Conservation (phyloP, 2,797 vertebrate genomes). For the Pampus argenteus region DNA sequence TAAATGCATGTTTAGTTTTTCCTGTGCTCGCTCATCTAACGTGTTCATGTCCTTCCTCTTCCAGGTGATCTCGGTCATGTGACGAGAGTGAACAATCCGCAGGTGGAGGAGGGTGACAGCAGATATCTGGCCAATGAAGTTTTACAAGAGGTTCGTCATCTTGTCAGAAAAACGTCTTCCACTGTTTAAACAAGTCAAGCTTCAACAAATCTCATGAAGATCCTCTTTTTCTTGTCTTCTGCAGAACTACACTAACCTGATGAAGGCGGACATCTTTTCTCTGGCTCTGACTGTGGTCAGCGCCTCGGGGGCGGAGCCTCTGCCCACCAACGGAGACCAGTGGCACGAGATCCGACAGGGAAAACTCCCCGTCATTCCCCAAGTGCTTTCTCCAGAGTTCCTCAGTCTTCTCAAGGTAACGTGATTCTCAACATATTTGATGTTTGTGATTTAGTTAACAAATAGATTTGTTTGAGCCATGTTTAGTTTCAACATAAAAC, state of each 20-base stretch:
- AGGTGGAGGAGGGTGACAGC: conserved; percentile 98
- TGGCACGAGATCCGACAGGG: conserved; percentile 97
- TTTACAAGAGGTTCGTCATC: conserved; percentile 92
- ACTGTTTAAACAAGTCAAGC: accelerated
- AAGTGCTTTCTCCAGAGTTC: conserved; percentile 93
- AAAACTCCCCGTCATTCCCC: conserved; percentile 92
- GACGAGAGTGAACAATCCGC: conserved; percentile 94
- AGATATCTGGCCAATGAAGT: conserved; percentile 97
- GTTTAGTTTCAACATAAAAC: neutral
- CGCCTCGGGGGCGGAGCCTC: conserved; percentile 90
- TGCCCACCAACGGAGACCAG: conserved; percentile 95
- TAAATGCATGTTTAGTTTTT: neutral
- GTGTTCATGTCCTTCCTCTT: neutral
- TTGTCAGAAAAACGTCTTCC: accelerated
- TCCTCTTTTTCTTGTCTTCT: neutral
- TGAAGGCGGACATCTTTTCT: conserved; percentile 87
- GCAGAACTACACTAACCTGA: conserved; percentile 84
- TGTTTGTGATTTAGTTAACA: neutral
- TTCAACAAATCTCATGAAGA: neutral
- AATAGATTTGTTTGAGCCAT: too few relatives aligned
- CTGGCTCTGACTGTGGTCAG: conserved; percentile 84
- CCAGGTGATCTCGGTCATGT: conserved; percentile 98
- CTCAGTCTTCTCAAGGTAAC: conserved; percentile 93
- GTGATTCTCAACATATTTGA: conserved; percentile 92
- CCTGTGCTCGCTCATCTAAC: neutral